Conservation (phyloP, 2,113 vertebrate species). For the Coptodon bakossiorum region DNA sequence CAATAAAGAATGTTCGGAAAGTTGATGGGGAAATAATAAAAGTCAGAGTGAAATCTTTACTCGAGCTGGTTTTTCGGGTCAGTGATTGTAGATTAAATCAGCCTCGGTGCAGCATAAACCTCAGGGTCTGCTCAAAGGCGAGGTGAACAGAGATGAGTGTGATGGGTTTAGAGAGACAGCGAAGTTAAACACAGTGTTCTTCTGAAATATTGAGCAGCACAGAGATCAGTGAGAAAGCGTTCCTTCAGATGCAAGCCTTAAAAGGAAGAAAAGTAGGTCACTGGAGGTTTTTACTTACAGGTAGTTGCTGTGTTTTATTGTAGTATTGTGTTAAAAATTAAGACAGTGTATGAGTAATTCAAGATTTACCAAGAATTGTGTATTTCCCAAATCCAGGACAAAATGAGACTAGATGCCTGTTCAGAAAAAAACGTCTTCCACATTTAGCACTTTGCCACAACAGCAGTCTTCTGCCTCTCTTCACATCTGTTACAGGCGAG, state of each 20-base stretch:
- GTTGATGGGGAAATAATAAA: background rate
- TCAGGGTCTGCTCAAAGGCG: background rate
- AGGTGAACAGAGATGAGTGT: background rate
- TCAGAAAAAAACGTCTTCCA: background rate
- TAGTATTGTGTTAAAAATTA: background rate
- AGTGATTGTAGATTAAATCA: background rate
- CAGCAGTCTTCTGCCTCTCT: background rate
- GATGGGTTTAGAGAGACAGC: background rate
- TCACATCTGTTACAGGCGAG: background rate
- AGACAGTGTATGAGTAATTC: background rate
- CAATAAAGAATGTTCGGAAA: background rate
- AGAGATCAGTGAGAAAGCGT: background rate
- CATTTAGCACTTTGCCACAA: background rate
- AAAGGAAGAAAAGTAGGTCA: conserved; percentile 31
- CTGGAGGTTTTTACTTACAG: background rate
- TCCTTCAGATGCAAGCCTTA: background rate
- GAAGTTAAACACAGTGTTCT: conserved; percentile 16
- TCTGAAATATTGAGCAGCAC: conserved; percentile 46
- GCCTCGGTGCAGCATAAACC: background rate
- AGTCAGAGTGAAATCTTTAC: background rate
- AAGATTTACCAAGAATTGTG: background rate
- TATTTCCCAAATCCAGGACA: background rate
- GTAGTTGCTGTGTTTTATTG: background rate
- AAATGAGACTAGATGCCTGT: background rate
- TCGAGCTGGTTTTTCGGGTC: background rate